Percentiles rank a stretch among this genome's conserved stretches.
phyloP scores from a whole-genome alignment of 1,140 invertebrate species.

The Agraylea sexmaculata region DNA sequence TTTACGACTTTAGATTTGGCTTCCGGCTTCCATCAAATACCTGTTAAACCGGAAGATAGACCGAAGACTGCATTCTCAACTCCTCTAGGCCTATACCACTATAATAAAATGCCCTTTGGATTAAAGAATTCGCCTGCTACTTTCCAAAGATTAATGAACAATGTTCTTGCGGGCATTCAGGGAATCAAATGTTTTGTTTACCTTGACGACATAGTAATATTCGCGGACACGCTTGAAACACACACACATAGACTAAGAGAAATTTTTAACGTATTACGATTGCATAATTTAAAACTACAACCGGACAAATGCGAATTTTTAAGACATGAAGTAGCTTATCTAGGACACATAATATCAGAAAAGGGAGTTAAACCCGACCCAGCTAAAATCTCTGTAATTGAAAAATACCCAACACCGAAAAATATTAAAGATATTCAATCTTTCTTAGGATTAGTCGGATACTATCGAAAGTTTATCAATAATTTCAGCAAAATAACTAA shows the following conservation, averaged over 20 bases:
- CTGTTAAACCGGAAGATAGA: conserved; percentile 25
- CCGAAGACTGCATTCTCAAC: conserved; percentile 38
- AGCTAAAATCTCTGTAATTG: conserved; percentile 27
- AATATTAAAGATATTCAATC: conserved; percentile 28
- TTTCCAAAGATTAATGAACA: conserved; percentile 25
- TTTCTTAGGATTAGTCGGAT: conserved; percentile 34
- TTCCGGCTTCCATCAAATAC: conserved; percentile 40
- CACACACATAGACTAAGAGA: conserved; percentile 23
- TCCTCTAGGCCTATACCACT: conserved; percentile 25
- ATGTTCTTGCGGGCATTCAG: conserved; percentile 21
- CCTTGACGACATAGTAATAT: conserved; percentile 30
- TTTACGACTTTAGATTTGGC: conserved; percentile 39
- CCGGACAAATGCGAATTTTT: conserved; percentile 29
- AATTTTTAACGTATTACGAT: conserved; percentile 27
- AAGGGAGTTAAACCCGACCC: conserved; percentile 33
- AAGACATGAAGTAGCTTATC: conserved; percentile 29
- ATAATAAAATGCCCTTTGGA: conserved; percentile 31
- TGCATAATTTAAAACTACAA: conserved; percentile 29
- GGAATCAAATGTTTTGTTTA: conserved; percentile 26
- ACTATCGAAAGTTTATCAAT: conserved; percentile 33
- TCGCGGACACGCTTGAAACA: conserved; percentile 21
- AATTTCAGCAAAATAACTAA: conserved; percentile 25
- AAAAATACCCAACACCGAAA: conserved; percentile 30
- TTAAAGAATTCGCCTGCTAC: conserved; percentile 23
- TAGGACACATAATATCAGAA: conserved; percentile 31